phyloP scores from a whole-genome alignment of 2,797 vertebrate genomes.

The Cossypha caffra region DNA sequence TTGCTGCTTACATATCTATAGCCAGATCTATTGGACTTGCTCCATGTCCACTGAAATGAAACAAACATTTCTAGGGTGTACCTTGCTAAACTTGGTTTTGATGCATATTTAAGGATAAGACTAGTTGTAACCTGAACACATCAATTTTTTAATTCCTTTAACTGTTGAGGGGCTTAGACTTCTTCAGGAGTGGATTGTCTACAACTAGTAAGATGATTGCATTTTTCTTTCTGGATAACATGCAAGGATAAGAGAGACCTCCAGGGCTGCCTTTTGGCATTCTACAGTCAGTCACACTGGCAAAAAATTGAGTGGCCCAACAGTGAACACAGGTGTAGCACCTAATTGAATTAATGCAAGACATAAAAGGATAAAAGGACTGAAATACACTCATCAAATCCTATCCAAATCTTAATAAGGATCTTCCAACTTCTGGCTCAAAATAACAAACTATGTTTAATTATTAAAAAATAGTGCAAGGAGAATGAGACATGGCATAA shows the following conservation, averaged over 20 bases:
- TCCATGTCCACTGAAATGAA: background rate
- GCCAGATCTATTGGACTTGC: accelerated
- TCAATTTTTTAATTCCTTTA: background rate
- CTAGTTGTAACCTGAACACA: background rate
- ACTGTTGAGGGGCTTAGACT: background rate
- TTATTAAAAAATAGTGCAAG: background rate
- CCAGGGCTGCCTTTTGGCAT: background rate
- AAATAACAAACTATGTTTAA: background rate
- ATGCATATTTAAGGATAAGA: background rate
- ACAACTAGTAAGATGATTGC: background rate
- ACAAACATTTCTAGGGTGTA: background rate
- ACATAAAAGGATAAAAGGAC: background rate
- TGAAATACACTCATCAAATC: background rate
- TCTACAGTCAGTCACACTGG: background rate
- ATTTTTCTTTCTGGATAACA: background rate
- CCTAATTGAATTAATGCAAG: background rate
- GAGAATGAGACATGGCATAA: background rate
- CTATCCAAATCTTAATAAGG: background rate
- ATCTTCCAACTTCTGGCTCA: background rate
- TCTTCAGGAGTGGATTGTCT: background rate
- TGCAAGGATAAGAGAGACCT: background rate
- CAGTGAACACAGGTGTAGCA: background rate
- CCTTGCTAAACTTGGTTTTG: background rate
- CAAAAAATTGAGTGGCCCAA: background rate
- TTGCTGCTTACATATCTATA: background rate